Conservation (phyloP, 2,113 vertebrate genomes). For the Tragelaphus buxtoni region DNA sequence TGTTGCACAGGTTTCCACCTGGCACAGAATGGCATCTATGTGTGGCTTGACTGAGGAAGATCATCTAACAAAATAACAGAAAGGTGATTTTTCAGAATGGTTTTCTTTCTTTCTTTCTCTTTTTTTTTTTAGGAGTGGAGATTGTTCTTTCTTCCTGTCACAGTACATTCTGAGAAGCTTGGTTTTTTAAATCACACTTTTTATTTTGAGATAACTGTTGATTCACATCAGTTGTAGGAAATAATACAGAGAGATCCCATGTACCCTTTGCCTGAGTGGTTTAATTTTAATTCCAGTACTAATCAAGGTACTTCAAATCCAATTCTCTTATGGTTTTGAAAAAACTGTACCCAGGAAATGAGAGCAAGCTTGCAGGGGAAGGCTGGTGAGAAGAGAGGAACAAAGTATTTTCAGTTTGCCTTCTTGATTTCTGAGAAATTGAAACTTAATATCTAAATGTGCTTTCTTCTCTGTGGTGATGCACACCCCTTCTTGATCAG, state of each 20-base stretch:
- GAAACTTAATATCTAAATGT: neutral
- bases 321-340: neutral
- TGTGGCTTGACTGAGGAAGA: neutral
- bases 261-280: neutral
- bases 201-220: neutral
- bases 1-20: neutral
- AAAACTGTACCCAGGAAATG: neutral
- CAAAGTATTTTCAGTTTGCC: neutral
- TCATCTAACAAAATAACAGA: neutral
- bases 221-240: neutral
- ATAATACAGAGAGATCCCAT: neutral
- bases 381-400: neutral
- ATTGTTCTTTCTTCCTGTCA: neutral
- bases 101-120: neutral
- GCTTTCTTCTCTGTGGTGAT: neutral
- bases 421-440: neutral
- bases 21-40: neutral
- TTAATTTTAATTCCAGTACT: neutral
- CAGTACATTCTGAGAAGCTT: neutral
- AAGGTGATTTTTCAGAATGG: neutral
- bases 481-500: neutral
- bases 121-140: neutral
- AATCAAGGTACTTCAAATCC: neutral
- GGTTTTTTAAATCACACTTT: neutral
- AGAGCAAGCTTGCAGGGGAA: accelerated